Evolutionary conservation across 2,113 vertebrate genomes (phyloP).

Genomic region (Arenaria interpres): DNA sequence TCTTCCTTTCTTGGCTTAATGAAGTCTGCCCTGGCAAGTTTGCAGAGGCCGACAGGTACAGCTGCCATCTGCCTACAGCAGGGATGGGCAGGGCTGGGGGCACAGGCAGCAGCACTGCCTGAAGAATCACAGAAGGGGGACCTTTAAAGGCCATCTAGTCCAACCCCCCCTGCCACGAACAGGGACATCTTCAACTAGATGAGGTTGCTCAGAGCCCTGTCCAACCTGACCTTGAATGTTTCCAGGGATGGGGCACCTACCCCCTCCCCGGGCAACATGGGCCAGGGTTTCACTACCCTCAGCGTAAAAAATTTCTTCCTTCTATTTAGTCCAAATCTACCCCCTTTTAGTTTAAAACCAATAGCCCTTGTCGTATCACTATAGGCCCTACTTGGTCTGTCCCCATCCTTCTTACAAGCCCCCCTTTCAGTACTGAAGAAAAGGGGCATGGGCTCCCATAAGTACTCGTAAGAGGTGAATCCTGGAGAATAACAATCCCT

Average conservation of each 20-base stretch:
- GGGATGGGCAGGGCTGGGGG: rapidly evolving
- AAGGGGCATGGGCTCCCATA: neutral
- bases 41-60: rapidly evolving
- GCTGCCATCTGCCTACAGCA: neutral
- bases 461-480: neutral
- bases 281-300: neutral
- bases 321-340: neutral
- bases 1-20: neutral
- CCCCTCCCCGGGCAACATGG: neutral
- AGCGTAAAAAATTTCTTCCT: neutral
- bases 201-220: neutral
- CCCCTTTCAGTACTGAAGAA: neutral
- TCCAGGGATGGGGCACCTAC: neutral
- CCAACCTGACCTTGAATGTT: neutral
- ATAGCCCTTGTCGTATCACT: neutral
- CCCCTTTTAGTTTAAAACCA: neutral
- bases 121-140: neutral
- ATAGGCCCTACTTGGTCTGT: neutral
- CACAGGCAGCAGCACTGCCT: neutral
- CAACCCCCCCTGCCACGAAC: neutral
- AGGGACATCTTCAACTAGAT: neutral
- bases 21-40: neutral
- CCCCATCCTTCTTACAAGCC: neutral
- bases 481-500: neutral
- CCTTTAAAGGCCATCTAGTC: neutral